phyloP scores from a whole-genome alignment of 2,888 invertebrate species.

The Melolontha melolontha region DNA sequence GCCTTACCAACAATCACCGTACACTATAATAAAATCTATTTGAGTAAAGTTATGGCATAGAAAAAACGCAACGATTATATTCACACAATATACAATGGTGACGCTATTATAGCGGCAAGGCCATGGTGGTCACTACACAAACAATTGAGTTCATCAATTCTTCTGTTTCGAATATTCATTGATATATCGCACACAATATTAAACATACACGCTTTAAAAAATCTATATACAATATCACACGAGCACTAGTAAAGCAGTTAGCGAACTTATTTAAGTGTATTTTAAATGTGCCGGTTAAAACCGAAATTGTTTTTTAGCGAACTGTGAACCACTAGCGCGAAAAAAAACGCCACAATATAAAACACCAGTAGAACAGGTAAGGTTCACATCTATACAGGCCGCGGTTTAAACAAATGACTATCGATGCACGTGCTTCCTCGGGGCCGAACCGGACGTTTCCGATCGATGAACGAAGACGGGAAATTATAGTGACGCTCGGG shows the following conservation, averaged over 20 bases:
- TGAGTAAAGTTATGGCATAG: background rate
- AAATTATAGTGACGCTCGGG: constrained; percentile 16
- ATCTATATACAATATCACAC: background rate
- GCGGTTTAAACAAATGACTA: constrained; percentile 60
- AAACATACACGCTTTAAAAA: background rate
- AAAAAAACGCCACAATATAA: constrained; percentile 25
- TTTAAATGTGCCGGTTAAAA: background rate
- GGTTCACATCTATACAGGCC: constrained; percentile 50
- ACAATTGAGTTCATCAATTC: constrained; percentile 27
- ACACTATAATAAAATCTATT: constrained; percentile 5
- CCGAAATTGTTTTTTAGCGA: constrained; percentile 2
- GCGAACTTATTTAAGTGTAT: background rate
- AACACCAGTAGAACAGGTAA: constrained; percentile 45
- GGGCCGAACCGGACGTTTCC: constrained; percentile 50
- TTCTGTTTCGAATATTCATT: constrained; percentile 2
- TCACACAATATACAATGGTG: constrained; percentile 8
- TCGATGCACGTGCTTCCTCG: constrained; percentile 58
- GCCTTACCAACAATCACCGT: constrained; percentile 1
- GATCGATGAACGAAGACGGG: constrained; percentile 39
- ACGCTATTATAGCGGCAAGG: constrained; percentile 16
- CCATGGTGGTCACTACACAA: constrained; percentile 21
- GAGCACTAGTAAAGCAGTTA: background rate
- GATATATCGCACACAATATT: background rate
- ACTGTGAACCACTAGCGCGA: constrained; percentile 22
- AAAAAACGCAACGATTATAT: constrained; percentile 2